phyloP scores from a whole-genome alignment of 2,888 invertebrate species.

The Ephialtes manifestator region DNA sequence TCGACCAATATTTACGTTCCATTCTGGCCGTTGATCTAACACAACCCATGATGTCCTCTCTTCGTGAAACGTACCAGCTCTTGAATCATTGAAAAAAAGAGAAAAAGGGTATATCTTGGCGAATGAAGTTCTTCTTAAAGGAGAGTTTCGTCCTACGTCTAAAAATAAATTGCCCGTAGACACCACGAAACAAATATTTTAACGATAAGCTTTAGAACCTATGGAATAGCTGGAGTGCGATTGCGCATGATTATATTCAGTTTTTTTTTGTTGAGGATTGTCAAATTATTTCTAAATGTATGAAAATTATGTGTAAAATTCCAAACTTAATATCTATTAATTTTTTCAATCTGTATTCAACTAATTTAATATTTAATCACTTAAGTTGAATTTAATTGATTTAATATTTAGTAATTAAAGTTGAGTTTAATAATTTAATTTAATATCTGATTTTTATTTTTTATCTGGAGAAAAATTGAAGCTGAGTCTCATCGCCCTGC shows the following conservation, averaged over 20 bases:
- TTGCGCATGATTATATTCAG: not conserved
- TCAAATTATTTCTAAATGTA: too few species aligned
- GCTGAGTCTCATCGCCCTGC: too few species aligned
- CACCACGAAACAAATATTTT: not conserved
- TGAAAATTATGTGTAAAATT: too few species aligned
- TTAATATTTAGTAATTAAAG: too few species aligned
- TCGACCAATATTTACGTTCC: conserved; percentile 82
- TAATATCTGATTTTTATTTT: too few species aligned
- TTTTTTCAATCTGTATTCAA: too few species aligned
- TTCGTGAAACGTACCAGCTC: not conserved
- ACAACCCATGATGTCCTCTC: conserved; percentile 71
- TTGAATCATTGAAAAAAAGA: conserved; percentile 17
- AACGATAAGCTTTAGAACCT: not conserved
- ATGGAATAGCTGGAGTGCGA: not conserved
- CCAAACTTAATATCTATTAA: too few species aligned
- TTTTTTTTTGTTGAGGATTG: too few species aligned
- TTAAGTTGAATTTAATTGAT: too few species aligned
- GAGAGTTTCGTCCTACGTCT: conserved; percentile 6
- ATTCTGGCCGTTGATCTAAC: conserved; percentile 77
- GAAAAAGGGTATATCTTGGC: not conserved
- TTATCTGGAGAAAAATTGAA: too few species aligned
- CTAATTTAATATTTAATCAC: too few species aligned
- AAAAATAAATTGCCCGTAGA: conserved; percentile 21
- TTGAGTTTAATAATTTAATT: too few species aligned
- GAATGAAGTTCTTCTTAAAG: conserved; percentile 31